Evolutionary conservation across 2,888 invertebrate genomes (phyloP), one percentile per base, ranked within the genome.

Genomic region (Morpho achilles): DNA sequence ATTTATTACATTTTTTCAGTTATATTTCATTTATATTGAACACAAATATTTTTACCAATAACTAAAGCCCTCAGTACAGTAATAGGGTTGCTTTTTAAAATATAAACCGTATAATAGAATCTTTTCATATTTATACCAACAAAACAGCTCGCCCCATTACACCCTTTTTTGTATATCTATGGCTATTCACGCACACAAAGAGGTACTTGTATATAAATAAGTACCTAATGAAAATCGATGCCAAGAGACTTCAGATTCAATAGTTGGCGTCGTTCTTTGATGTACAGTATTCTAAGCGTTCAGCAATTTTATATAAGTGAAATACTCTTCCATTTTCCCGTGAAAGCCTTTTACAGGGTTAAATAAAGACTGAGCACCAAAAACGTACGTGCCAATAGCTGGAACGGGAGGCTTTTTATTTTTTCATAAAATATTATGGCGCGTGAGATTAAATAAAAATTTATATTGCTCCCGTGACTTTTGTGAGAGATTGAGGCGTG

Each of bases 341-440:
- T 56, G 53, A 59, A 56, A 61, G 50, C 56, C 56, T 59, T 61
- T 61, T 50, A 56, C 61, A 50, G 61, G 51, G 61, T 61, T 61
- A 61, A 61, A 61, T 61, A 61, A 61, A 56, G 61, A 61, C 61
- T 53, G 59, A 53, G 61, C 56, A 56, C 56, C 59, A 59, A 62
- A 64, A 62, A 59, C 64, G 63, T 63, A 64, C 64, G 64, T 64
- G 65, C 59, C 61, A 60, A 61, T 56, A 58, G 58, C 58, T 57
- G 55, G 59, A 58, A 59, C 53, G 59, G 50, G 59, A 43, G 56
- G 59, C 53, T 56, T 61, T 32, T 61, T 63, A 60, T 58, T 61
- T 65, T 61, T 65, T 56, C 63, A 65, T 65, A 63, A 59, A 65
- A 56, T 56, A 57, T 59, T 60, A 64, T 59, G 58, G 49, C 53